Percentiles rank a stretch among this genome's conserved stretches.
These are phyloP conservation scores for Tokudaia tokunoshimensis DNA, from an alignment of 2,797 vertebrate genomes.

Conservation along the genomic window DNA sequence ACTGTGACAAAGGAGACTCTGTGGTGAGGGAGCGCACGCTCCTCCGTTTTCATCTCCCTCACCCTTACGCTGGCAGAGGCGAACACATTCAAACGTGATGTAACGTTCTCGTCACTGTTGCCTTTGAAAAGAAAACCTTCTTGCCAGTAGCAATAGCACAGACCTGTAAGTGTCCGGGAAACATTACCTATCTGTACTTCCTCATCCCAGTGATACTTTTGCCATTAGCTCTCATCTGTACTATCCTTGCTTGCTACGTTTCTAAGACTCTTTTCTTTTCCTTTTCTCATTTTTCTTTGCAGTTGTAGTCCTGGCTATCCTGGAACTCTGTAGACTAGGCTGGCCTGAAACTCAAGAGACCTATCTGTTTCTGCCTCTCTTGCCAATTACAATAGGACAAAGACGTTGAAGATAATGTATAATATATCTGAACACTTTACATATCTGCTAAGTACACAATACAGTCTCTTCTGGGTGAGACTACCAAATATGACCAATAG, in stretches of 20 bases:
- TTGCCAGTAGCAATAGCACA: no score
- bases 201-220: background rate
- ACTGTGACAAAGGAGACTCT: background rate
- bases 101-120: background rate
- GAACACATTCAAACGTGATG: background rate
- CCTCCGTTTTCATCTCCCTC: background rate
- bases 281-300: background rate
- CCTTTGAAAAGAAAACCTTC: background rate
- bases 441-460: background rate
- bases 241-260: background rate
- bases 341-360: background rate
- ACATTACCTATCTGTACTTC: background rate
- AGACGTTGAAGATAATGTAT: background rate
- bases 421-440: constrained; percentile 21
- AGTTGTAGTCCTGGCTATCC: background rate
- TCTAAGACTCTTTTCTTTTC: background rate
- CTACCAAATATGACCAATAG: background rate
- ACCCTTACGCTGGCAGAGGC: background rate
- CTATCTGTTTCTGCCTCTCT: background rate
- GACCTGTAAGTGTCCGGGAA: background rate
- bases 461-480: background rate
- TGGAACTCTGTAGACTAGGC: background rate
- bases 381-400: constrained; percentile 9
- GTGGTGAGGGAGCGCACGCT: background rate
- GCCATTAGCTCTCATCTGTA: background rate